Percentiles rank a stretch among this genome's conserved stretches.
Conservation (phyloP, 2,113 vertebrate genomes). For the Amphiprion ocellaris region DNA sequence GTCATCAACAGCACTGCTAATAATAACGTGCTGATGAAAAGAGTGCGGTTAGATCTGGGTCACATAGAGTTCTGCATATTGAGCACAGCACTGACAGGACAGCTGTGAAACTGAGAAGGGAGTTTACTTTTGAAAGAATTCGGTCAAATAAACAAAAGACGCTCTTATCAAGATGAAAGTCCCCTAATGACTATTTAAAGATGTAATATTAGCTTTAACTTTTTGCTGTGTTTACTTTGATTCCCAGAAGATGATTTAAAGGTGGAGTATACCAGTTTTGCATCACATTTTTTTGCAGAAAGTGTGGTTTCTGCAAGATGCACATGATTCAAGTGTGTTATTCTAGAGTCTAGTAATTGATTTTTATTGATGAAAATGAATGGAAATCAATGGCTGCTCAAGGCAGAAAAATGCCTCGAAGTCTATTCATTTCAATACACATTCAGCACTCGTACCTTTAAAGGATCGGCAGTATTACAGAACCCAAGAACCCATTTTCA, state of each 20-base stretch:
- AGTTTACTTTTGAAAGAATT: neutral
- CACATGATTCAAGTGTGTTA: neutral
- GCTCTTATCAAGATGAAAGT: neutral
- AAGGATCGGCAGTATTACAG: too few species aligned
- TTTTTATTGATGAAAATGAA: neutral
- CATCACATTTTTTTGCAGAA: neutral
- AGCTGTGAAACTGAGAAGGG: constrained; percentile 28
- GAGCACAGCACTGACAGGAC: constrained; percentile 33
- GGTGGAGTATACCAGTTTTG: neutral
- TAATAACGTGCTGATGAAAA: constrained; percentile 47
- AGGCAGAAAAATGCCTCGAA: too few species aligned
- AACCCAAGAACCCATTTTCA: too few species aligned
- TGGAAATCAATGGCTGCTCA: too few species aligned
- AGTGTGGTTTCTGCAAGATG: too few species aligned
- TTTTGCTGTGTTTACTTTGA: neutral
- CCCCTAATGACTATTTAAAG: constrained; percentile 1
- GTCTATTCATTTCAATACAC: too few species aligned
- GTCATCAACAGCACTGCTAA: constrained; percentile 33
- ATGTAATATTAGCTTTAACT: neutral
- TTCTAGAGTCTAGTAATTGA: neutral
- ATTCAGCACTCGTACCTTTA: too few species aligned
- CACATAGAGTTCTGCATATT: constrained; percentile 51
- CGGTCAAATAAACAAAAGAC: constrained; percentile 4
- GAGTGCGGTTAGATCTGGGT: constrained; percentile 50
- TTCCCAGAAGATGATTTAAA: neutral